Base-by-base conservation (phyloP, 2,888 invertebrate species). In the Orchesellides sinensis region DNA sequence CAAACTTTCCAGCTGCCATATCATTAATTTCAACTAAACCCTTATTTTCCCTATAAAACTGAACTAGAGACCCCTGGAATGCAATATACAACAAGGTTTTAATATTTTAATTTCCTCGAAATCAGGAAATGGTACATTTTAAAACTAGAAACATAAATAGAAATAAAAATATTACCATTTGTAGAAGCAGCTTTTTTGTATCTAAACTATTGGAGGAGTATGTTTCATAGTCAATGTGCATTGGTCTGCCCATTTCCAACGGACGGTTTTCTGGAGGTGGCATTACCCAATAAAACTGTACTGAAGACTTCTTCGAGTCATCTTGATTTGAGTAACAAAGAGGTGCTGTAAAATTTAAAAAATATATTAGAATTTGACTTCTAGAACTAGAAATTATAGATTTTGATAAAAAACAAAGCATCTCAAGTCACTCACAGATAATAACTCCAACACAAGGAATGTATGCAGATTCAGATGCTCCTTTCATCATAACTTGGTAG, bases 261-360 rank as follows among this genome's bases (percentile, higher is more conserved):
- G 96, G 96, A 88, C 96, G 93, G 89, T 95, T 95, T 91, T 98
- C 98, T 54, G 96, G 95, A 1, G 98, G 98, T n/a, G 98, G 97
- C 91, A 96, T 93, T 2, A 98, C 96, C 98, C 98, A 98, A 90
- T 96, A 98, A 75, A 96, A 94, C 84, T 95, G 94, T 14, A 96
- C 92, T 59, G 94, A 94, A 0, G 97, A 96, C 89, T 96, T 96
- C 86, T 84, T 87, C 12, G 74, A 40, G 29, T 88, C 87, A 56
- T 89, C 95, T 95, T 80, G 93, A 94, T 89, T 95, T 94, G 89
- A 96, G 78, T 87, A 88, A 79, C 87, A 88, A 59, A 85, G 96
- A 0, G 96, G 96, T 45, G 96, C 96, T 96, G 90, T 72, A 92
- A 92, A 80, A 83, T 82, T n/a, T n/a, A 82, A 81, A 84, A 52